Conservation (phyloP, 2,797 vertebrate species). For the Poecilia wingei region DNA sequence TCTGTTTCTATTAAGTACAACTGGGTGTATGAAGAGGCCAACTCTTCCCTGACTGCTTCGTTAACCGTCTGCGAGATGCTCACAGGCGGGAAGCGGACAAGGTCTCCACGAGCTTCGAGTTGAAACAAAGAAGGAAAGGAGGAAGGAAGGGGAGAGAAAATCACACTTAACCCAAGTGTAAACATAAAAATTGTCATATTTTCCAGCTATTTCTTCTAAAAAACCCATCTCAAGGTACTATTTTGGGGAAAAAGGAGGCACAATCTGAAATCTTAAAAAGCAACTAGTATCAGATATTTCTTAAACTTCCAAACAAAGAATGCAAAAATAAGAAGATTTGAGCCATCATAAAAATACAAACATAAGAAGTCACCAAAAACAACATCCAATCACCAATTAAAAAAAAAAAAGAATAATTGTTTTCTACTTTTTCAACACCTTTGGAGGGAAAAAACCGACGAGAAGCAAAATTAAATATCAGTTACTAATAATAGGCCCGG, state of each 20-base stretch:
- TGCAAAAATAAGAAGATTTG: too few species aligned
- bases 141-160: slow-evolving; percentile 37
- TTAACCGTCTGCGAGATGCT: slow-evolving; percentile 38
- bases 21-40: slow-evolving; percentile 43
- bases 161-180: not conserved
- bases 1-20: slow-evolving; percentile 70
- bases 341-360: too few species aligned
- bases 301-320: not conserved
- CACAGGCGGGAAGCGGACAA: slow-evolving; percentile 58
- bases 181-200: not conserved
- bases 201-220: not conserved
- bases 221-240: not conserved
- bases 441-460: too few species aligned
- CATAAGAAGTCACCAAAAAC: too few species aligned
- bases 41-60: slow-evolving; percentile 38
- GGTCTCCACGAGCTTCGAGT: slow-evolving; percentile 43
- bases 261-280: not conserved
- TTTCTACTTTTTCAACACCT: too few species aligned
- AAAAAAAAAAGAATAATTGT: not conserved
- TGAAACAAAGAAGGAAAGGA: slow-evolving; percentile 32
- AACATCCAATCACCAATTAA: too few species aligned
- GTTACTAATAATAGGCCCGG: too few species aligned
- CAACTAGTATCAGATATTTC: not conserved
- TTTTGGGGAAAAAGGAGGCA: not conserved
- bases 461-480: too few species aligned